Evolutionary conservation across 2,888 invertebrate species (phyloP).

Genomic region (Limenitis arthemis): DNA sequence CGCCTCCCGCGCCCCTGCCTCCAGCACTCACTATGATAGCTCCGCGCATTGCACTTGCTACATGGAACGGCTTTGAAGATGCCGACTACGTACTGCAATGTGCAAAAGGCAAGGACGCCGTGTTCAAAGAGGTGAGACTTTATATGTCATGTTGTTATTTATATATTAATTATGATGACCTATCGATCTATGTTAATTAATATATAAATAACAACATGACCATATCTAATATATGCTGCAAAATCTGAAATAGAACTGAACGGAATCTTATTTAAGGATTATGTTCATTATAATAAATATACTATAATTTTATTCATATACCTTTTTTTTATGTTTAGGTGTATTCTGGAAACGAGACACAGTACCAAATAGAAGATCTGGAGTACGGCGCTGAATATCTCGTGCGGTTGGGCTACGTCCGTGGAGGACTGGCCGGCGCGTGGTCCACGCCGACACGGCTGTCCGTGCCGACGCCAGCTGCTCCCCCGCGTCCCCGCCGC

Average conservation of each 20-base stretch:
- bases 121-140: constrained; percentile 45
- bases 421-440: constrained; percentile 78
- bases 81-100: constrained; percentile 83
- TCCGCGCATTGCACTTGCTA: constrained; percentile 45
- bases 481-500: constrained; percentile 75
- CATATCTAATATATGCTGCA: too few relatives aligned
- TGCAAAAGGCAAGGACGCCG: constrained; percentile 47
- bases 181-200: neutral
- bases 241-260: too few relatives aligned
- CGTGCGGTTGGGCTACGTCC: constrained; percentile 84
- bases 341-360: constrained; percentile 76
- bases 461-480: constrained; percentile 55
- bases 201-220: neutral
- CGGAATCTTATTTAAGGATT: too few relatives aligned
- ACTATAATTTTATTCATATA: neutral
- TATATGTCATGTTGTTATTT: neutral
- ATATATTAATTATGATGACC: neutral
- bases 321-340: constrained; percentile 58
- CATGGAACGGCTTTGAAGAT: constrained; percentile 75
- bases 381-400: constrained; percentile 83
- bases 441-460: constrained; percentile 78
- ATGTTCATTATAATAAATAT: too few relatives aligned
- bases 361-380: constrained; percentile 76
- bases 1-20: constrained; percentile 85
- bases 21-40: constrained; percentile 73